Evolutionary conservation across 1,140 invertebrate genomes (phyloP).

Genomic region (Nomia melanderi): DNA sequence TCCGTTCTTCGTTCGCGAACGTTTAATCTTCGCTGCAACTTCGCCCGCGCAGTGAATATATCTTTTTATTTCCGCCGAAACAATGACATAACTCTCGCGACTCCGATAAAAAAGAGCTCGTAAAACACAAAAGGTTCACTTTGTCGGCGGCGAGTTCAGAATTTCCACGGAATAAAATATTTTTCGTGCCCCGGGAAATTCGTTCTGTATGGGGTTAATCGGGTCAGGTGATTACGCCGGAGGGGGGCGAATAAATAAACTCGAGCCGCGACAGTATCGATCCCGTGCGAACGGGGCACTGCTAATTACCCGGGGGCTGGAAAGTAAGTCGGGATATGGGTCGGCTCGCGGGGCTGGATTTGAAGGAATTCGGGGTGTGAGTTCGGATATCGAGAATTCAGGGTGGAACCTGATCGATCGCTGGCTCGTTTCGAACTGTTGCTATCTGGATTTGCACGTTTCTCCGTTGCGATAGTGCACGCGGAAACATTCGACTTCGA

Average conservation of each 20-base stretch:
- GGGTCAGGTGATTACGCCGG: background rate
- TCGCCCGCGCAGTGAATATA: too few relatives aligned
- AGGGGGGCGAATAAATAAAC: constrained; percentile 18
- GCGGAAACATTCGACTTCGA: background rate
- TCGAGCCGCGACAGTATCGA: constrained; percentile 22
- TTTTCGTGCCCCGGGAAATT: too few relatives aligned
- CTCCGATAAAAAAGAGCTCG: too few relatives aligned
- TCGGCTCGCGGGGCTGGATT: background rate
- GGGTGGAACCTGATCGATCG: background rate
- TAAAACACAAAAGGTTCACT: too few relatives aligned
- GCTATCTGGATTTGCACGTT: background rate
- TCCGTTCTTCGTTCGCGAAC: too few relatives aligned
- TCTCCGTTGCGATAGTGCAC: background rate
- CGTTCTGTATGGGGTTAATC: constrained; percentile 21
- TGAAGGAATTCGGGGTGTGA: constrained; percentile 2
- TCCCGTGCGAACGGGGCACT: background rate
- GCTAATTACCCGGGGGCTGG: constrained; percentile 17
- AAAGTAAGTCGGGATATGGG: constrained; percentile 9
- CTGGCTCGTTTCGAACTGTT: background rate
- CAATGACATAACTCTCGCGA: too few relatives aligned
- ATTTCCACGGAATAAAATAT: too few relatives aligned
- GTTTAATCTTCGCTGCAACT: too few relatives aligned
- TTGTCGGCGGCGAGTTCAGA: too few relatives aligned
- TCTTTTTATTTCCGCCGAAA: too few relatives aligned
- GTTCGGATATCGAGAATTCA: background rate